A percentile compares a stretch with the other conserved stretches of the same genome.
phyloP scores from a whole-genome alignment of 2,797 vertebrate genomes.

The Nyctalus aviator region DNA sequence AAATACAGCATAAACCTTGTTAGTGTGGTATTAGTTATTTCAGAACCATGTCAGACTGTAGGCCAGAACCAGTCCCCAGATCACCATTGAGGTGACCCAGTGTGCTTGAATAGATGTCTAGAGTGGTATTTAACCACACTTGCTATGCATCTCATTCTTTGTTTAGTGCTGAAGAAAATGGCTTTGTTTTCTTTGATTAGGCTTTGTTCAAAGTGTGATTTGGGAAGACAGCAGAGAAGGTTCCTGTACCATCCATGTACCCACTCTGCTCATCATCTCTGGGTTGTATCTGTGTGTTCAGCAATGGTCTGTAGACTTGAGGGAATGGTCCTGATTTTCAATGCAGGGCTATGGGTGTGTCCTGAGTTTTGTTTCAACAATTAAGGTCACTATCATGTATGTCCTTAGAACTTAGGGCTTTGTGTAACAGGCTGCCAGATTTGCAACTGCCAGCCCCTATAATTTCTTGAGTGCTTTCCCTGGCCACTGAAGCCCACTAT shows the following conservation, averaged over 20 bases:
- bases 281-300: not conserved
- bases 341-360: not conserved
- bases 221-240: not conserved
- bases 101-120: not conserved
- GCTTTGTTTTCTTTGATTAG: not conserved
- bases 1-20: slow-evolving; percentile 71
- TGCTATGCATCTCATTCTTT: not conserved
- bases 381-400: not conserved
- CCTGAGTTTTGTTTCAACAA: not conserved
- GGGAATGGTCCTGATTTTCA: not conserved
- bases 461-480: not conserved
- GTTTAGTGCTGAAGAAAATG: not conserved
- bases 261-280: not conserved
- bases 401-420: not conserved
- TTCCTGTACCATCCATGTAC: fast-evolving
- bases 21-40: slow-evolving; percentile 61
- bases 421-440: not conserved
- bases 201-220: not conserved
- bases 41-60: not conserved
- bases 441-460: not conserved
- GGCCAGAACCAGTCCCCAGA: not conserved
- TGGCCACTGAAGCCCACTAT: not conserved
- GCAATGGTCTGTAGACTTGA: not conserved
- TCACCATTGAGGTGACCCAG: not conserved
- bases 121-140: not conserved